phyloP scores from a whole-genome alignment of 2,797 vertebrate species.

The Rhinophrynus dorsalis region DNA sequence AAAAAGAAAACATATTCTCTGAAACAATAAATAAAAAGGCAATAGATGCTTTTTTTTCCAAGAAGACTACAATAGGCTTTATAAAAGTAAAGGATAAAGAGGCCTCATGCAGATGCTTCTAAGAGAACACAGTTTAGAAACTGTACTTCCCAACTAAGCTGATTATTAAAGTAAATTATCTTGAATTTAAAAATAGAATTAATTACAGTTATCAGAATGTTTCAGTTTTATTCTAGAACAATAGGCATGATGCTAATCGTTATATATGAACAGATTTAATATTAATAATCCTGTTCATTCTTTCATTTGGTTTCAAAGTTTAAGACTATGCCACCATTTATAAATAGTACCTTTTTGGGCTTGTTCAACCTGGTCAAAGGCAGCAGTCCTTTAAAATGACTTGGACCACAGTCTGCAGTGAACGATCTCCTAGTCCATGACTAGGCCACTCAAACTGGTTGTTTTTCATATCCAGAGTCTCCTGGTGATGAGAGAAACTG shows the following conservation, averaged over 20 bases:
- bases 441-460: too few relatives aligned
- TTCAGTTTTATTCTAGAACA: not conserved
- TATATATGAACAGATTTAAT: not conserved
- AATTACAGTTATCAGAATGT: not conserved
- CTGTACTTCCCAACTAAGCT: not conserved
- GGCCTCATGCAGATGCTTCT: not conserved
- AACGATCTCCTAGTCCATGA: too few relatives aligned
- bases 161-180: constrained; percentile 8
- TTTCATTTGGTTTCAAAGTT: too few relatives aligned
- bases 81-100: not conserved
- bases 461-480: too few relatives aligned
- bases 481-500: too few relatives aligned
- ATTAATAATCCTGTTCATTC: too few relatives aligned
- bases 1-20: not conserved
- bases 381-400: too few relatives aligned
- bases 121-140: constrained; percentile 4
- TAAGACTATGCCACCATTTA: too few relatives aligned
- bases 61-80: not conserved
- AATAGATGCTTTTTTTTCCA: not conserved
- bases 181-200: constrained; percentile 27
- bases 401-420: too few relatives aligned
- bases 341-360: too few relatives aligned
- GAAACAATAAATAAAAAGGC: constrained; percentile 2
- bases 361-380: too few relatives aligned
- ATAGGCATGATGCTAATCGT: not conserved